Evolutionary conservation across 2,888 invertebrate genomes (phyloP).

Genomic region (Cosmia pyralina): DNA sequence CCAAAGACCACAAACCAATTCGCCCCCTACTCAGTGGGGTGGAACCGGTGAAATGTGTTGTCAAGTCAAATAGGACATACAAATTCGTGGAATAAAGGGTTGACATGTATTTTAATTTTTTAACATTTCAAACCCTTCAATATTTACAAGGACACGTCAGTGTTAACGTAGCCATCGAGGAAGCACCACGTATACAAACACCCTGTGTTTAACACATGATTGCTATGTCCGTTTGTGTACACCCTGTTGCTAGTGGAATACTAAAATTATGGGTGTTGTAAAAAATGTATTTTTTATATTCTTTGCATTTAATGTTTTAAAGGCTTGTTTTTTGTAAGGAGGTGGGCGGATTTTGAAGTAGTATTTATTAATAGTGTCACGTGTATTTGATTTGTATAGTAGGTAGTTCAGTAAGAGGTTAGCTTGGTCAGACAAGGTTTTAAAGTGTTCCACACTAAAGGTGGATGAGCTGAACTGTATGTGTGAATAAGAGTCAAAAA

Average conservation of each 20-base stretch:
- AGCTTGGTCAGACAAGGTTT: no score
- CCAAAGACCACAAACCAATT: background rate
- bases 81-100: background rate
- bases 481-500: no score
- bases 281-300: conserved; percentile 9
- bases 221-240: conserved; percentile 4
- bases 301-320: conserved; percentile 1
- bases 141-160: conserved; percentile 53
- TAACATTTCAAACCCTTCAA: conserved; percentile 8
- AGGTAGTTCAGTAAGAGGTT: no score
- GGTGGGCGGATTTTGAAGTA: background rate
- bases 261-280: conserved; percentile 3
- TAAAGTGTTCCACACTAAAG: no score
- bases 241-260: background rate
- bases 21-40: background rate
- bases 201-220: conserved; percentile 15
- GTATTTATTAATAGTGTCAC: conserved; percentile 5
- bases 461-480: no score
- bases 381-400: no score
- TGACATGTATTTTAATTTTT: conserved; percentile 5
- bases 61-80: conserved; percentile 5
- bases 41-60: conserved; percentile 5
- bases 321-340: background rate
- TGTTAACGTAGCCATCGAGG: conserved; percentile 14
- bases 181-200: conserved; percentile 38